Conservation (phyloP, 2,888 invertebrate species). For the Aspidiotus rigidus region DNA sequence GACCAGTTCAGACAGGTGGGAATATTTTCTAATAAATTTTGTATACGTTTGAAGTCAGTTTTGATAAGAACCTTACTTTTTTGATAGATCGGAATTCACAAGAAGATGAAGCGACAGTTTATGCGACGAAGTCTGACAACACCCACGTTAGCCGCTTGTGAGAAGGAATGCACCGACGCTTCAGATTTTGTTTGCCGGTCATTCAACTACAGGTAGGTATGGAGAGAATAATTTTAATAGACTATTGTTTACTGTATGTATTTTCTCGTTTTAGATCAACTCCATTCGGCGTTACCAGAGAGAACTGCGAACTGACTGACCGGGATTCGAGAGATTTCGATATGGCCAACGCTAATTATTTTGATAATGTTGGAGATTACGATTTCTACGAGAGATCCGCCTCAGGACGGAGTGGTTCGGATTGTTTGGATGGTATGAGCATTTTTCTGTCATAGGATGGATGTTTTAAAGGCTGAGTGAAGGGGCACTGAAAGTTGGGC, state of each 20-base stretch:
- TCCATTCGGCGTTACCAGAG: constrained; percentile 55
- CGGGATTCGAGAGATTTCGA: constrained; percentile 74
- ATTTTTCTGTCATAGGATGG: too few relatives aligned
- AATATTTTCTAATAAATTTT: background rate
- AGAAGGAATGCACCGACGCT: constrained; percentile 72
- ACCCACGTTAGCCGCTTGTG: constrained; percentile 67
- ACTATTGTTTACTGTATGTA: background rate
- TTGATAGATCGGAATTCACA: constrained; percentile 56
- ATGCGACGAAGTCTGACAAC: constrained; percentile 64
- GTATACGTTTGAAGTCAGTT: too few relatives aligned
- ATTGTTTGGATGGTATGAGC: constrained; percentile 71
- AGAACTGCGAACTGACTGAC: constrained; percentile 85
- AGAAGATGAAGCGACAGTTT: constrained; percentile 68
- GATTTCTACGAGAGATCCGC: constrained; percentile 75
- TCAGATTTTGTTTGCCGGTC: constrained; percentile 76
- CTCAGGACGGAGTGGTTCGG: constrained; percentile 61
- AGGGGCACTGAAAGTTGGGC: too few relatives aligned
- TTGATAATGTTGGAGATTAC: constrained; percentile 72
- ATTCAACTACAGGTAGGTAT: constrained; percentile 66
- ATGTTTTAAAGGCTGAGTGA: too few relatives aligned
- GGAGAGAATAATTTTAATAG: background rate
- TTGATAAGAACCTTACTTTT: background rate
- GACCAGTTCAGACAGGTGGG: constrained; percentile 65
- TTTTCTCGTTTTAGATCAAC: constrained; percentile 42
- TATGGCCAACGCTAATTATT: constrained; percentile 72